These are phyloP conservation scores for Sitta carolinensis DNA, from an alignment of 2,797 vertebrate species.

Conservation along the genomic window DNA sequence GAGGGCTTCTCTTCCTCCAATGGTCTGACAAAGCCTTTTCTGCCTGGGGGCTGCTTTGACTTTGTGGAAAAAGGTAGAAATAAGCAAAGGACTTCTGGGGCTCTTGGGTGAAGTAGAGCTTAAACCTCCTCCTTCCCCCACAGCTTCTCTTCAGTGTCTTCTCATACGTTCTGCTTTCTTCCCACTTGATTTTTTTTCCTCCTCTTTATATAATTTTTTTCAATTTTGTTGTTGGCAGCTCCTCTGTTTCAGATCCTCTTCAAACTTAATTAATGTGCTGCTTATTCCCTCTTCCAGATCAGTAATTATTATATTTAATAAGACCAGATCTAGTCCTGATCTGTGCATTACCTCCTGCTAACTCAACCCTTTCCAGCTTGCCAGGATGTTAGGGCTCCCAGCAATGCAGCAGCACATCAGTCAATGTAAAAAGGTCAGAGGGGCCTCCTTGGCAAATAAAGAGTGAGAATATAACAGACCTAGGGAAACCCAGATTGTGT, in stretches of 20 bases:
- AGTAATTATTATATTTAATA: conserved; percentile 22
- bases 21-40: neutral
- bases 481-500: neutral
- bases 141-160: neutral
- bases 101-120: neutral
- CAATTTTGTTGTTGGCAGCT: conserved; percentile 6
- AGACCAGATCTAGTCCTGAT: neutral
- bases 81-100: neutral
- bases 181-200: neutral
- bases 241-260: conserved; percentile 20
- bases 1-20: neutral
- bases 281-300: conserved; percentile 33
- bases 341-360: neutral
- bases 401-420: neutral
- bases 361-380: neutral
- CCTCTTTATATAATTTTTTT: neutral
- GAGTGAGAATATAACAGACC: neutral
- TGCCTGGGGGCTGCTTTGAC: neutral
- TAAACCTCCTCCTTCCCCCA: neutral
- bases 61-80: neutral
- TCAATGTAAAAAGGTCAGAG: neutral
- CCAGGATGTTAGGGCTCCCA: neutral
- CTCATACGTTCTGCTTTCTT: neutral
- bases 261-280: conserved; percentile 35
- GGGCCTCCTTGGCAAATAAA: neutral